Evolutionary conservation across 1,140 invertebrate species (phyloP).

Genomic region (Caenorhabditis inopinata): DNA sequence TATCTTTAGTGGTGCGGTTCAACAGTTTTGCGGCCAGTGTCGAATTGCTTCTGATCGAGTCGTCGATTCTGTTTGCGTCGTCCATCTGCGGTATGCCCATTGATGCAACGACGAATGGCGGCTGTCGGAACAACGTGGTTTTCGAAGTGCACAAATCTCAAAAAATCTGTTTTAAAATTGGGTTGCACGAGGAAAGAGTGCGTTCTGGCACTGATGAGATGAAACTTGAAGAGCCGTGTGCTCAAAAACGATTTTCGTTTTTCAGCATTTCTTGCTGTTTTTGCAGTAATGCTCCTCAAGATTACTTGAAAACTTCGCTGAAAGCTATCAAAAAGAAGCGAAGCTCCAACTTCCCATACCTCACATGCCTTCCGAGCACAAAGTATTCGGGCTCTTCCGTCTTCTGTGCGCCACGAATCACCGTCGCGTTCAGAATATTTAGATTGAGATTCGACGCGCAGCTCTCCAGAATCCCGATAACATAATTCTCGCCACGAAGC

Average conservation of each 20-base stretch:
- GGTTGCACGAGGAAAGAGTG: neutral
- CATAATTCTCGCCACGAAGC: conserved; percentile 1
- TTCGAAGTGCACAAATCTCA: neutral
- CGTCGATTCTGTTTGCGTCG: neutral
- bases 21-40: neutral
- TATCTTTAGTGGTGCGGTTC: too few relatives aligned
- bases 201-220: too few relatives aligned
- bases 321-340: too few relatives aligned
- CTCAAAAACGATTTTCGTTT: too few relatives aligned
- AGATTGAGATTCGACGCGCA: neutral
- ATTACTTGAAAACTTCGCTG: too few relatives aligned
- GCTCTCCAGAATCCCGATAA: neutral
- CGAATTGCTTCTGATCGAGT: conserved; percentile 15
- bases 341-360: too few relatives aligned
- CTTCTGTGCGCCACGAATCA: neutral
- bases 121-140: neutral
- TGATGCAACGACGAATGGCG: neutral
- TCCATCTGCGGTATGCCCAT: neutral
- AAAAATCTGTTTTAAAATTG: neutral
- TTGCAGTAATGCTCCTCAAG: too few relatives aligned
- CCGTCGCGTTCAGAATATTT: neutral
- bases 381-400: neutral
- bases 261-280: too few relatives aligned
- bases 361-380: neutral
- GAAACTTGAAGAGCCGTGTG: too few relatives aligned